phyloP scores from a whole-genome alignment of 2,888 invertebrate genomes.

The Pteria penguin region DNA sequence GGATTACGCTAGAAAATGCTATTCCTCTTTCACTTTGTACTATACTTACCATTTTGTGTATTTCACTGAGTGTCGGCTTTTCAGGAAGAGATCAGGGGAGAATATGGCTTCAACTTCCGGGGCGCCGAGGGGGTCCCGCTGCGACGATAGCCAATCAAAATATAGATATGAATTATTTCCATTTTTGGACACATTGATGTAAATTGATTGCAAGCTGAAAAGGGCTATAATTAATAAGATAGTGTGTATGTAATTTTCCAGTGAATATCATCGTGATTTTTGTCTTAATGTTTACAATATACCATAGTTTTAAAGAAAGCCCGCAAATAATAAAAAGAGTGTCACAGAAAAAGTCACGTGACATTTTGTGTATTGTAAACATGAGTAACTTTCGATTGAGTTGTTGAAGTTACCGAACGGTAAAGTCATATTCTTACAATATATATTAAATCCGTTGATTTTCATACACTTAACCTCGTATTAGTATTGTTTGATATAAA shows the following conservation, averaged over 20 bases:
- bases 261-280: too few species aligned
- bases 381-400: constrained; percentile 39
- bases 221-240: constrained; percentile 1
- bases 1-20: too few species aligned
- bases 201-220: too few species aligned
- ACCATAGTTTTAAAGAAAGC: too few species aligned
- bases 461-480: too few species aligned
- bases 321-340: too few species aligned
- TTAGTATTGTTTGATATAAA: too few species aligned
- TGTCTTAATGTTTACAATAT: too few species aligned
- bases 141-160: constrained; percentile 50
- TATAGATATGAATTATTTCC: constrained; percentile 43
- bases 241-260: constrained; percentile 1
- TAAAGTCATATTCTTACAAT: too few species aligned
- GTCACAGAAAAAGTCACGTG: constrained; percentile 59
- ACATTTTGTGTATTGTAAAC: constrained; percentile 65
- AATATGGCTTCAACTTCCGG: constrained; percentile 53
- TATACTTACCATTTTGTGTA: neutral
- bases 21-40: too few species aligned
- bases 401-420: too few species aligned
- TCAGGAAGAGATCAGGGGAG: constrained; percentile 51
- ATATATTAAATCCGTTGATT: too few species aligned
- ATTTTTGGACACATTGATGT: constrained; percentile 53
- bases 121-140: constrained; percentile 39
- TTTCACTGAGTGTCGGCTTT: constrained; percentile 3